phyloP scores from a whole-genome alignment of 2,113 vertebrate genomes.

The Hydrochoerus hydrochaeris region DNA sequence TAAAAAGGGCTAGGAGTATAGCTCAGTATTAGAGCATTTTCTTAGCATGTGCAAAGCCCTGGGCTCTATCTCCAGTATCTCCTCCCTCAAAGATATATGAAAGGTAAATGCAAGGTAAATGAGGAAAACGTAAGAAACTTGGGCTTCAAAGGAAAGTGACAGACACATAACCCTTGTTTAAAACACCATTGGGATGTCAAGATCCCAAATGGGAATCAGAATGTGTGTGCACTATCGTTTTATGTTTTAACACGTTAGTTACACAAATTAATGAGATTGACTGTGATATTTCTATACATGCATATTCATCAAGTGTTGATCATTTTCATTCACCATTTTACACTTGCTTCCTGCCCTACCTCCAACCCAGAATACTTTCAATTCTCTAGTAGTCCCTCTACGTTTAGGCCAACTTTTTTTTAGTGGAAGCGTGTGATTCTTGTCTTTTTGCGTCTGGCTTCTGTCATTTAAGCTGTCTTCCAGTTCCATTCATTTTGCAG shows the following conservation, averaged over 20 bases:
- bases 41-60: not conserved
- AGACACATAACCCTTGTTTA: not conserved
- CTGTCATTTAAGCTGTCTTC: not conserved
- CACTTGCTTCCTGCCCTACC: too few relatives aligned
- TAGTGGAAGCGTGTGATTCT: not conserved
- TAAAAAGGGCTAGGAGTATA: not conserved
- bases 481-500: not conserved
- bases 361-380: not conserved
- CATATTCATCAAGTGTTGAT: too few relatives aligned
- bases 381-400: not conserved
- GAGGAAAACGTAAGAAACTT: not conserved
- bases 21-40: not conserved
- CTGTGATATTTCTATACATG: not conserved
- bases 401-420: not conserved
- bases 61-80: not conserved
- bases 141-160: not conserved
- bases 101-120: not conserved
- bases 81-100: not conserved
- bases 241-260: not conserved
- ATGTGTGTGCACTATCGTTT: not conserved
- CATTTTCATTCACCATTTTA: not conserved
- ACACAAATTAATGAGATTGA: not conserved
- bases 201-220: not conserved
- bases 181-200: conserved; percentile 5
- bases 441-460: not conserved